Evolutionary conservation across 2,113 vertebrate genomes (phyloP).

Genomic region (Serinus canaria): DNA sequence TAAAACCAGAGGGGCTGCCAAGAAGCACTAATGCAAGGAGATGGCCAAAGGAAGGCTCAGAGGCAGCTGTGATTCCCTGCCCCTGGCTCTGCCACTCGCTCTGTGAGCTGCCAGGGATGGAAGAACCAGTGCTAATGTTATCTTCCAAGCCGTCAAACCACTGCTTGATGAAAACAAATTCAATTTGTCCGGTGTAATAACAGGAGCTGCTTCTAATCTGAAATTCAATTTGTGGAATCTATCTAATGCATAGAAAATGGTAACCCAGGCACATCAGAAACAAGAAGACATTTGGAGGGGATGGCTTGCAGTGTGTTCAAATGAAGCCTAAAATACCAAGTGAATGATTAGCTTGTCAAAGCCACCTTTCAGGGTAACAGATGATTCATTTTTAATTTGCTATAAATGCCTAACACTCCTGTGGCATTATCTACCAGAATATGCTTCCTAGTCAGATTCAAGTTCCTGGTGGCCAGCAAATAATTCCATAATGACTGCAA

Average conservation of each 20-base stretch:
- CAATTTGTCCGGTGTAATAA: conserved; percentile 46
- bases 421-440: conserved; percentile 24
- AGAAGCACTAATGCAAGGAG: neutral
- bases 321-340: neutral
- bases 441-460: neutral
- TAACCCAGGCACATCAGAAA: conserved; percentile 21
- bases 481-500: conserved; percentile 24
- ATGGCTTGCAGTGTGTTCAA: conserved; percentile 15
- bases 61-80: neutral
- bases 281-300: conserved; percentile 12
- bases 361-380: conserved; percentile 15
- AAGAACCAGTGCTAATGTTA: conserved; percentile 18
- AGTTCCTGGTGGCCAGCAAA: conserved; percentile 35
- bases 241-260: conserved; percentile 52
- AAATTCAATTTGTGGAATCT: conserved; percentile 40
- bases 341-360: conserved; percentile 51
- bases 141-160: conserved; percentile 36
- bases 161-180: conserved; percentile 57
- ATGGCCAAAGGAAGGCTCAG: neutral
- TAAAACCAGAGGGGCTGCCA: neutral
- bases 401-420: neutral
- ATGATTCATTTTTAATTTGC: conserved; percentile 47
- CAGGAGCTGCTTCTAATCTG: conserved; percentile 46
- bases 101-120: neutral
- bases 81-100: neutral